Evolutionary conservation across 1,140 invertebrate genomes (phyloP).

Genomic region (Cotesia chilonis): DNA sequence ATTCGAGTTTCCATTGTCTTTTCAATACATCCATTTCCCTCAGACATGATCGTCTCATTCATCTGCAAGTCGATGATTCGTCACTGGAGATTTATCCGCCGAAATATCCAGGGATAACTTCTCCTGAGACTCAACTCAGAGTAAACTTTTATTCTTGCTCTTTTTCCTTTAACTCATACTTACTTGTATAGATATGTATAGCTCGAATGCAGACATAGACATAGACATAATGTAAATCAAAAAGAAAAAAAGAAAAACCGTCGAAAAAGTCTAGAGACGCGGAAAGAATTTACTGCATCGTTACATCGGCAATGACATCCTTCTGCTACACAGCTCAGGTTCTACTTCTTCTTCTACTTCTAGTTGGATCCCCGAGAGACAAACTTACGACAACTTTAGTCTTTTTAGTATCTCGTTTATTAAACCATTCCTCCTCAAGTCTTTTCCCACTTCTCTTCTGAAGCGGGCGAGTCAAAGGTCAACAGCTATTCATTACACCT

Average conservation of each 20-base stretch:
- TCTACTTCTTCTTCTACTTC: neutral
- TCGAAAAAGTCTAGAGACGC: slow-evolving; percentile 11
- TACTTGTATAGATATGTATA: slow-evolving; percentile 2
- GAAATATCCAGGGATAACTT: neutral
- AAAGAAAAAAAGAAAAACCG: slow-evolving; percentile 11
- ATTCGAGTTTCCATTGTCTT: neutral
- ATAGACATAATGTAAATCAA: neutral
- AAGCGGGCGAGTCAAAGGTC: slow-evolving; percentile 16
- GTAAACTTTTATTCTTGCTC: neutral
- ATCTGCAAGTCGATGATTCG: slow-evolving; percentile 20
- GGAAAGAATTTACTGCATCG: slow-evolving; percentile 26
- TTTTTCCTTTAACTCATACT: neutral
- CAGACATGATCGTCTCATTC: neutral
- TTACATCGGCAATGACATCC: slow-evolving; percentile 15
- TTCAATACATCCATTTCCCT: slow-evolving; percentile 7
- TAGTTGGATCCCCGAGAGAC: slow-evolving; percentile 7
- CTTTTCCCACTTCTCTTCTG: neutral
- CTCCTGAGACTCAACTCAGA: no score
- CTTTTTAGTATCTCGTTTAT: slow-evolving; percentile 23
- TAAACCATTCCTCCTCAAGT: slow-evolving; percentile 14
- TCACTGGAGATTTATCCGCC: slow-evolving; percentile 7
- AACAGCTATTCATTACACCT: slow-evolving; percentile 16
- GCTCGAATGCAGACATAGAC: neutral
- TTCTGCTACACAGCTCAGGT: neutral
- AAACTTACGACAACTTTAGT: slow-evolving; percentile 13